Evolutionary conservation across 2,888 invertebrate species (phyloP).

Genomic region (Drosophila paramelanica): DNA sequence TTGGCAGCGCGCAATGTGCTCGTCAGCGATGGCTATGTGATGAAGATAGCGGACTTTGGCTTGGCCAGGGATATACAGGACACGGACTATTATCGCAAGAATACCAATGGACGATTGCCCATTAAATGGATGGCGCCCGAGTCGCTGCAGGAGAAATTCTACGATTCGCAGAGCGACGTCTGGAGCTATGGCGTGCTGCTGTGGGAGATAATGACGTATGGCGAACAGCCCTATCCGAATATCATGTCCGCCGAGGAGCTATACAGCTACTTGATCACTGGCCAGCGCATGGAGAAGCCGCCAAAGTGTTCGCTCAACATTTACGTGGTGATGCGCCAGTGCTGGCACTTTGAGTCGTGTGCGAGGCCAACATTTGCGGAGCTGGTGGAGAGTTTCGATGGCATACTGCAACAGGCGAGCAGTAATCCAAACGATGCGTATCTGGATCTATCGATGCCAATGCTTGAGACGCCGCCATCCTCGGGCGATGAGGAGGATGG

Average conservation of each 20-base stretch:
- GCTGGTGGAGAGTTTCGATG: conserved; percentile 95
- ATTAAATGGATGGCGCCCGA: conserved; percentile 99
- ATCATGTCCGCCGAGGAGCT: conserved; percentile 97
- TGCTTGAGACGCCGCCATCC: conserved; percentile 94
- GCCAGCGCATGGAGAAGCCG: conserved; percentile 98
- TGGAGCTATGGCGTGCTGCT: conserved; percentile 98
- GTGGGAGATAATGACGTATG: conserved; percentile 99
- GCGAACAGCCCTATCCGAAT: conserved; percentile 99
- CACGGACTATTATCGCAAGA: conserved; percentile 98
- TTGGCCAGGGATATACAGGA: conserved; percentile 97
- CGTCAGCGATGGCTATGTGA: conserved; percentile 95
- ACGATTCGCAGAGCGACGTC: conserved; percentile 96
- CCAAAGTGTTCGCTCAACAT: conserved; percentile 97
- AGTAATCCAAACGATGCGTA: conserved; percentile 92
- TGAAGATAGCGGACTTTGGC: conserved; percentile 99
- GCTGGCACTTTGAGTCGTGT: conserved; percentile 97
- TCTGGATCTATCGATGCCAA: conserved; percentile 93
- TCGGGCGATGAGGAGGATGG: conserved; percentile 88
- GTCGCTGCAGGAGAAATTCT: conserved; percentile 96
- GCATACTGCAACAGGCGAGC: conserved; percentile 89
- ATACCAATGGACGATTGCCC: conserved; percentile 97
- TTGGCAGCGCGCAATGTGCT: conserved; percentile 98
- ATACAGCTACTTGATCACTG: conserved; percentile 95
- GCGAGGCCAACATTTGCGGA: conserved; percentile 95
- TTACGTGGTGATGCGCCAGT: conserved; percentile 98